Conservation (phyloP, 1,140 invertebrate genomes). For the Drosophila hydei region DNA sequence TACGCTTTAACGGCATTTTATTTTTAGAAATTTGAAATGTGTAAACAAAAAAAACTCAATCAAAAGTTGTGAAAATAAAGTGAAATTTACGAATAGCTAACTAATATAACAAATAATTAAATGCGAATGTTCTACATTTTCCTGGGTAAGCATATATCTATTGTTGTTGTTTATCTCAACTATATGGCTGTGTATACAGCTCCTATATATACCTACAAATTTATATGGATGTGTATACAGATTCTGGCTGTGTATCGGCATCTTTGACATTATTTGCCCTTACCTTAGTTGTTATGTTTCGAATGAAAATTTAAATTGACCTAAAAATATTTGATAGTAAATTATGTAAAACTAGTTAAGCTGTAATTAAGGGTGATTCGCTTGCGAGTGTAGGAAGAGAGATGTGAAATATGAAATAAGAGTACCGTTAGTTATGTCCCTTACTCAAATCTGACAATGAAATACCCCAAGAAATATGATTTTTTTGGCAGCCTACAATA, state of each 20-base stretch:
- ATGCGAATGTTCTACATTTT: slow-evolving; percentile 39
- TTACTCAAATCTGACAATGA: not conserved
- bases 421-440: too few relatives aligned
- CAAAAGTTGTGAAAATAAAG: not conserved
- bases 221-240: slow-evolving; percentile 31
- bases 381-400: too few relatives aligned
- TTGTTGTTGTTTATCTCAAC: slow-evolving; percentile 29
- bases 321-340: not conserved
- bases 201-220: not conserved
- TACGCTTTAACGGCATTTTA: slow-evolving; percentile 54
- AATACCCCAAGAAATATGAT: not conserved
- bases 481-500: too few relatives aligned
- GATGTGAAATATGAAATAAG: too few relatives aligned
- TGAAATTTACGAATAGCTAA: slow-evolving; percentile 11
- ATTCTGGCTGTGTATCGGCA: slow-evolving; percentile 18
- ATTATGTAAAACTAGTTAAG: slow-evolving; percentile 9
- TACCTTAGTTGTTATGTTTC: slow-evolving; percentile 40
- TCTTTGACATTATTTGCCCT: slow-evolving; percentile 40
- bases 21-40: slow-evolving; percentile 28
- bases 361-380: not conserved
- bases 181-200: slow-evolving; percentile 2
- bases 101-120: slow-evolving; percentile 25
- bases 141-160: slow-evolving; percentile 36
- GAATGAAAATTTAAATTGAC: slow-evolving; percentile 5
- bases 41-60: slow-evolving; percentile 10